Evolutionary conservation across 1,140 invertebrate species (phyloP).

Genomic region (Uloborus diversus): DNA sequence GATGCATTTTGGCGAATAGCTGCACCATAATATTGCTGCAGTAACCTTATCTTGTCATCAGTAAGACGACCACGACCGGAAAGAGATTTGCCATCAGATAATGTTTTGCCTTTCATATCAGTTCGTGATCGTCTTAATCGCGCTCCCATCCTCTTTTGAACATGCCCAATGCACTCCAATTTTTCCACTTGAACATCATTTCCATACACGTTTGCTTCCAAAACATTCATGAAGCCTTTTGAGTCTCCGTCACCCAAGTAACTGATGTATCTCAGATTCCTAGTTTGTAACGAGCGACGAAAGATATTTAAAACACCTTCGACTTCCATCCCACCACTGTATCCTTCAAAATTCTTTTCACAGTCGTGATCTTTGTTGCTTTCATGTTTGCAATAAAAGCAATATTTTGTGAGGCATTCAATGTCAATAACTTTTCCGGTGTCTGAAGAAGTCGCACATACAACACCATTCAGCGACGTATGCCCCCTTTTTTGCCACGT

Average conservation of each 20-base stretch:
- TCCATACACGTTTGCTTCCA: conserved; percentile 54
- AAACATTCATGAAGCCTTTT: conserved; percentile 49
- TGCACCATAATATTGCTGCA: no score
- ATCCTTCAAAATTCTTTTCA: conserved; percentile 53
- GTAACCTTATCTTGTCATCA: no score
- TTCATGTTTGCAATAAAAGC: conserved; percentile 6
- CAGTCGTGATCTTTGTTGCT: conserved; percentile 16
- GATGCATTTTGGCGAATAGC: no score
- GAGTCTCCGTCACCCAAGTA: conserved; percentile 58
- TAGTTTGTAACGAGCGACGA: conserved; percentile 14
- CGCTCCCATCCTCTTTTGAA: no score
- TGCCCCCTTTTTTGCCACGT: conserved; percentile 58
- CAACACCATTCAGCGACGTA: conserved; percentile 56
- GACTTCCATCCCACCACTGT: conserved; percentile 56
- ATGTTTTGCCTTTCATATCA: no score
- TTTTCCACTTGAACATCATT: not conserved
- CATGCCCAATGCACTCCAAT: no score
- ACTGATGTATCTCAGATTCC: conserved; percentile 54
- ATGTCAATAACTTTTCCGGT: conserved; percentile 57
- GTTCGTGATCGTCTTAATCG: no score
- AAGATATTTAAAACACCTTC: conserved; percentile 57
- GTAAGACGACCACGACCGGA: no score
- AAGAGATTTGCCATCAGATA: no score
- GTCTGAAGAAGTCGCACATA: conserved; percentile 35
- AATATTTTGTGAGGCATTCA: conserved; percentile 50